These are phyloP conservation scores for Isaurus tuberculatus DNA, from an alignment of 92 coral and sea anemone species.

Conservation along the genomic window DNA sequence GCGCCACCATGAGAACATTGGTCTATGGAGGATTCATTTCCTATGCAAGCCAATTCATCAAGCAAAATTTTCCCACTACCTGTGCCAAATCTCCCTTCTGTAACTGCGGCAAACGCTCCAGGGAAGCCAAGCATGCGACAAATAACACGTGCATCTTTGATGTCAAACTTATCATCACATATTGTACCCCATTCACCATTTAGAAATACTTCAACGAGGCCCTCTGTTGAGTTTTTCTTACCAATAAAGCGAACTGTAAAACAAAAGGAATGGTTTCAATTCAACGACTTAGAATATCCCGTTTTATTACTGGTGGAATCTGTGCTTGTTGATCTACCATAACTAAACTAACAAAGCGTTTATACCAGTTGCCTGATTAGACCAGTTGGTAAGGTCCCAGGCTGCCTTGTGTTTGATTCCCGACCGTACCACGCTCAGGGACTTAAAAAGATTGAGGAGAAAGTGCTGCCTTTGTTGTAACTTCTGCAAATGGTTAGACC, in stretches of 20 bases:
- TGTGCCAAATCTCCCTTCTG: background rate
- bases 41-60: background rate
- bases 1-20: conserved; percentile 4
- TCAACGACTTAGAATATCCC: too few relatives aligned
- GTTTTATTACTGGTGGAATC: too few relatives aligned
- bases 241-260: conserved; percentile 17
- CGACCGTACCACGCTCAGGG: too few relatives aligned
- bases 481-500: too few relatives aligned
- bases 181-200: conserved; percentile 25
- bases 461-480: too few relatives aligned
- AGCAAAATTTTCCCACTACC: conserved; percentile 4
- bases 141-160: conserved; percentile 9
- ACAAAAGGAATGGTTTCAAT: background rate
- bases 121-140: conserved; percentile 37
- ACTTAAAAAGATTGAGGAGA: too few relatives aligned
- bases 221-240: background rate
- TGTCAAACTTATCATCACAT: conserved; percentile 10
- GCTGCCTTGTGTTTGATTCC: too few relatives aligned
- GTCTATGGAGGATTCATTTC: background rate
- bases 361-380: too few relatives aligned
- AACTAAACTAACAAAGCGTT: too few relatives aligned
- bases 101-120: conserved; percentile 18
- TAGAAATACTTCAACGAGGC: background rate
- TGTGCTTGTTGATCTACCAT: too few relatives aligned
- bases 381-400: too few relatives aligned